phyloP scores from a whole-genome alignment of 1,140 invertebrate genomes.

The Brachionus paranguensis region DNA sequence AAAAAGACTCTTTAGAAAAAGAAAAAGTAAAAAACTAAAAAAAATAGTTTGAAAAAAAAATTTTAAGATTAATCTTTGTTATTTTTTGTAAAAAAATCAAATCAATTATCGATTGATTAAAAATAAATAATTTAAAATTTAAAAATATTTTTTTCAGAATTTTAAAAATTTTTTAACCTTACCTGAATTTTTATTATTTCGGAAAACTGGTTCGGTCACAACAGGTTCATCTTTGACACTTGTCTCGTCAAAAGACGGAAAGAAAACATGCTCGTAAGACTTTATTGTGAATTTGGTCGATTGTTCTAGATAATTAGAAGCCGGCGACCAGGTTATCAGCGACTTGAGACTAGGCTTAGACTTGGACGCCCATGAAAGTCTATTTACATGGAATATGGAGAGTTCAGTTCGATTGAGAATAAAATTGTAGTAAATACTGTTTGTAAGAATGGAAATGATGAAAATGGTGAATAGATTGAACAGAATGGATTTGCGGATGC shows the following conservation, averaged over 20 bases:
- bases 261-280: slow-evolving; percentile 10
- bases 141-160: no score
- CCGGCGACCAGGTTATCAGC: not conserved
- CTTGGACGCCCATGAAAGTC: not conserved
- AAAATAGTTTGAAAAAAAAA: no score
- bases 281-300: not conserved
- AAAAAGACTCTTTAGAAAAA: no score
- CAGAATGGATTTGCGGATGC: not conserved
- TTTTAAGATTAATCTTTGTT: no score
- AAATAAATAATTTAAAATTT: no score
- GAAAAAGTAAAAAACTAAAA: no score
- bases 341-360: not conserved
- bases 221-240: not conserved
- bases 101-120: no score
- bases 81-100: no score
- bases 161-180: not conserved
- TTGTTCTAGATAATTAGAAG: not conserved
- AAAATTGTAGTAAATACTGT: slow-evolving; percentile 34
- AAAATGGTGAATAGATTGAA: not conserved
- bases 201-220: not conserved
- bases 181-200: not conserved
- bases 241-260: not conserved
- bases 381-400: not conserved
- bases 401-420: not conserved
- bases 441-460: slow-evolving; percentile 11